phyloP scores from a whole-genome alignment of 2,888 invertebrate species.

The Hyles lineata region DNA sequence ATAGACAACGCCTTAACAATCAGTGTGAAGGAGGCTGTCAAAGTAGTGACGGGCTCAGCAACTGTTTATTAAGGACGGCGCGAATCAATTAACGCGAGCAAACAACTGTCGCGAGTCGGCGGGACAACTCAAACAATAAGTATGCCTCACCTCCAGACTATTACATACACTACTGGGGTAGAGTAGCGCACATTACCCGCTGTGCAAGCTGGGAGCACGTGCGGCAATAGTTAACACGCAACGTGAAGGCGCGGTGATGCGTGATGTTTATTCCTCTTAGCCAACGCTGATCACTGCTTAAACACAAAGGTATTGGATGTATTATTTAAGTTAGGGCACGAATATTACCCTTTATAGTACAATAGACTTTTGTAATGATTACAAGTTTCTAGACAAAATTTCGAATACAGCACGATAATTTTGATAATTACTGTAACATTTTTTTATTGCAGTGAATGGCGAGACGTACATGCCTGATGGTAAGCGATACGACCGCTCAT shows the following conservation, averaged over 20 bases:
- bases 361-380: too few species aligned
- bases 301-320: background rate
- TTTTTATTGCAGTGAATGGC: too few species aligned
- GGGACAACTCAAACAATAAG: constrained; percentile 14
- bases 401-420: too few species aligned
- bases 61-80: background rate
- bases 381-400: too few species aligned
- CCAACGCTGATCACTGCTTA: background rate
- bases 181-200: background rate
- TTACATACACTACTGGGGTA: background rate
- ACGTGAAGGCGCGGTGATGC: background rate
- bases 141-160: background rate
- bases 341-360: too few species aligned
- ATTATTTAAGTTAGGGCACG: too few species aligned
- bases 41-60: background rate
- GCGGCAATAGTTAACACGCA: background rate
- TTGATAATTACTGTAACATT: too few species aligned
- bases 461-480: too few species aligned
- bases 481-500: too few species aligned
- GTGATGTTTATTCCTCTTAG: background rate
- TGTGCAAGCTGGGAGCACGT: background rate
- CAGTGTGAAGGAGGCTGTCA: too few species aligned
- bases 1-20: too few species aligned
- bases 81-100: background rate
- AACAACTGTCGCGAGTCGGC: background rate